Evolutionary conservation across 2,113 vertebrate genomes (phyloP).

Genomic region (Sapajus apella): DNA sequence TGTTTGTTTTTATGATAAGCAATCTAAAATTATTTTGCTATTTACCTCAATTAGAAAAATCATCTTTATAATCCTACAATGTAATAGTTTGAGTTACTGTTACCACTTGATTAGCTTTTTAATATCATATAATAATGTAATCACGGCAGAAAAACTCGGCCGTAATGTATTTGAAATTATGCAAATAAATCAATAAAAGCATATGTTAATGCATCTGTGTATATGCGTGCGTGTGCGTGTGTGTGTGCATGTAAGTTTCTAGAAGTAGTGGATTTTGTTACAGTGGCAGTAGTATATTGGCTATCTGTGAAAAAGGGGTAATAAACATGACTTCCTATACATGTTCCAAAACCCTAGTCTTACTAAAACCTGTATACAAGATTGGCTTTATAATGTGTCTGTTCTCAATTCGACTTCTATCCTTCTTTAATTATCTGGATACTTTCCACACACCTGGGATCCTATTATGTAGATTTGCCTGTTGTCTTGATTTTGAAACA

Average conservation of each 20-base stretch:
- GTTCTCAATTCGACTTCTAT: not conserved
- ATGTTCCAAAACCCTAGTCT: not conserved
- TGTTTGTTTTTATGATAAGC: not conserved
- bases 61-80: not conserved
- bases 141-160: not conserved
- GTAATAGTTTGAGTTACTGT: not conserved
- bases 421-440: not conserved
- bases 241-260: not conserved
- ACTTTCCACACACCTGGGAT: not conserved
- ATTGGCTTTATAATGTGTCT: not conserved
- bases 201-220: not conserved
- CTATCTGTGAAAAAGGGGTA: fast-evolving
- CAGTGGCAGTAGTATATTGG: not conserved
- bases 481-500: not conserved
- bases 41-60: not conserved
- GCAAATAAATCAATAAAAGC: not conserved
- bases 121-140: not conserved
- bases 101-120: not conserved
- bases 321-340: not conserved
- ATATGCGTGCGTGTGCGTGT: no score
- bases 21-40: not conserved
- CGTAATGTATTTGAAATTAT: not conserved
- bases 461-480: fast-evolving
- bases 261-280: not conserved
- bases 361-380: not conserved